These are phyloP conservation scores for Apolygus lucorum DNA, from an alignment of 1,140 invertebrate species.

Conservation along the genomic window DNA sequence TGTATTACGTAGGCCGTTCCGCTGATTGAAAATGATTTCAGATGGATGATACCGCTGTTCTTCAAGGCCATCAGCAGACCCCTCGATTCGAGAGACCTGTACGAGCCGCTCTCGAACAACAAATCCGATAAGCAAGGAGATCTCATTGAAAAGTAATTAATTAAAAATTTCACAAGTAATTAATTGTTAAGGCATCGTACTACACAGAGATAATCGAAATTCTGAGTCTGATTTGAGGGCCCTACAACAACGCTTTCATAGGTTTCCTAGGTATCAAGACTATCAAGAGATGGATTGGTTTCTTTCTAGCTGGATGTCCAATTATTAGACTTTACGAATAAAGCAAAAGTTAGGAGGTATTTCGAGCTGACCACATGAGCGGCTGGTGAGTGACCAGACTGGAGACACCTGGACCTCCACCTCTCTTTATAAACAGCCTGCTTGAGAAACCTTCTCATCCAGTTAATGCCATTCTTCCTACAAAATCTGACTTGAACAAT, in stretches of 20 bases:
- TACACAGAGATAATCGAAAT: too few relatives aligned
- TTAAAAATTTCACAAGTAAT: not conserved
- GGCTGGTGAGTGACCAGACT: too few relatives aligned
- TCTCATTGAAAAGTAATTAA: slow-evolving; percentile 40
- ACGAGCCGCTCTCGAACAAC: slow-evolving; percentile 53
- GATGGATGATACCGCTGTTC: slow-evolving; percentile 27
- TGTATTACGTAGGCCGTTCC: not conserved
- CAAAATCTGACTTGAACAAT: too few relatives aligned
- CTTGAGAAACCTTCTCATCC: too few relatives aligned
- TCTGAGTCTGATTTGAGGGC: too few relatives aligned
- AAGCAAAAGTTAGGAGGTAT: too few relatives aligned
- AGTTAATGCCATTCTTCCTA: too few relatives aligned
- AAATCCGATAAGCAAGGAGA: slow-evolving; percentile 47
- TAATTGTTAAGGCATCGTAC: not conserved
- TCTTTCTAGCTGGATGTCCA: not conserved
- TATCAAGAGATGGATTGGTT: not conserved
- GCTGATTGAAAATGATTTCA: not conserved
- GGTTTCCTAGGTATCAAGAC: not conserved
- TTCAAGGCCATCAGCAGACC: slow-evolving; percentile 26
- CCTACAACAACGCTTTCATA: too few relatives aligned
- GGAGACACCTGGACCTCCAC: too few relatives aligned
- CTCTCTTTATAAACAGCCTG: too few relatives aligned
- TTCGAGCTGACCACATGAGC: too few relatives aligned
- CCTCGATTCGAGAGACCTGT: slow-evolving; percentile 47
- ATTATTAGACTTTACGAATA: not conserved